phyloP scores from a whole-genome alignment of 2,797 vertebrate genomes.

The Vireo griseus region DNA sequence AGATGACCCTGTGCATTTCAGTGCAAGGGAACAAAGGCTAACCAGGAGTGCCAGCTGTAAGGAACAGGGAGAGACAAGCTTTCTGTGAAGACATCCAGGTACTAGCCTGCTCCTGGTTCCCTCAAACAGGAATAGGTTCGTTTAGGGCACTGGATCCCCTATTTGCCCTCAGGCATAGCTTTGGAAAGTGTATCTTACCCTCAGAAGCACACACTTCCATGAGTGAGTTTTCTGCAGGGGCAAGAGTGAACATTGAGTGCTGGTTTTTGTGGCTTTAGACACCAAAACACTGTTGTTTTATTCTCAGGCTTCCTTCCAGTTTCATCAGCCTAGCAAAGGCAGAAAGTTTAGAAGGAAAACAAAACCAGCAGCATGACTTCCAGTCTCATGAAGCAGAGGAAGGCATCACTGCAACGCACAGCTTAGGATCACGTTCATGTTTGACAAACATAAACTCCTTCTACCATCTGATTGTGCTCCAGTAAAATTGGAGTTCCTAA shows the following conservation, averaged over 20 bases:
- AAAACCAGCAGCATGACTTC: not conserved
- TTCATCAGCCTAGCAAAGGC: not conserved
- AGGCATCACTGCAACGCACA: not conserved
- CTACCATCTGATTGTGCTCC: not conserved
- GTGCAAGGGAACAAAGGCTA: not conserved
- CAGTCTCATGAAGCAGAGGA: not conserved
- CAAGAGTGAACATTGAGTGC: fast-evolving
- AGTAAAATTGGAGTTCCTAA: conserved; percentile 2
- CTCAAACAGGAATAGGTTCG: not conserved
- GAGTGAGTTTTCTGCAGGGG: not conserved
- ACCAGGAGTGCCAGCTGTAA: not conserved
- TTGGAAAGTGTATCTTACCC: not conserved
- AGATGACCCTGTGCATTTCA: not conserved
- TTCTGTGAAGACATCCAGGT: not conserved
- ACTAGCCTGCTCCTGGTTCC: not conserved
- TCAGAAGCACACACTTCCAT: not conserved
- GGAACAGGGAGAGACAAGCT: not conserved
- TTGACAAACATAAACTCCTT: not conserved
- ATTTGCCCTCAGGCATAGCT: not conserved
- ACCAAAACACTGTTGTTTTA: not conserved
- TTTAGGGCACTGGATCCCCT: not conserved
- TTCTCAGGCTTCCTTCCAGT: not conserved
- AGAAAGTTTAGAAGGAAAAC: not conserved
- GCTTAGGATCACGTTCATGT: not conserved
- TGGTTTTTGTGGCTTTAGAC: not conserved